Evolutionary conservation across 2,888 invertebrate species (phyloP), one percentile per base, ranked within the genome.

Genomic region (Autographa pulchrina): DNA sequence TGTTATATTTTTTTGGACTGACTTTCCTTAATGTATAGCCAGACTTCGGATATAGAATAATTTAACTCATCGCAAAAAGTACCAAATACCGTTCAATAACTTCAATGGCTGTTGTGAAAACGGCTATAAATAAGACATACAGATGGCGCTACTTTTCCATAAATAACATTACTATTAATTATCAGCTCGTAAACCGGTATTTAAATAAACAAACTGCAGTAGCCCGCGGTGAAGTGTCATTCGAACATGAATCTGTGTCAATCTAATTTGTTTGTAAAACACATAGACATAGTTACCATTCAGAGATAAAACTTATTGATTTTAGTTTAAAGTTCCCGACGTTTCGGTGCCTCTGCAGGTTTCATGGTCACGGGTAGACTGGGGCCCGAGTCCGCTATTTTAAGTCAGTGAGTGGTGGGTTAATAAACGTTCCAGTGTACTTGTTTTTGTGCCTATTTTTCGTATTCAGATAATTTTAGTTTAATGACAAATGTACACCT

Each of bases 191-290:
- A n/a, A 48, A 48, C 48, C 48, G 48, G 48, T 48, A 48, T 48
- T 48, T n/a, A 48, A 48, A 48, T 48, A 48, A 48, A 48, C 48
- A 48, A 0, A 48, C 48, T 48, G 48, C 43, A 43, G 48, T 48
- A 48, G 48, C n/a, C n/a, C 48, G 48, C n/a, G n/a, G 48, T 48
- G 48, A n/a, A n/a, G 48, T 48, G 48, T 48, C 48, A 48, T n/a
- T 48, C 6, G 48, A 48, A 48, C 48, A 48, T 8, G 4, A n/a
- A 48, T 48, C n/a, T 48, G 48, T 48, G 48, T 48, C 48, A 48
- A n/a, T 48, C 48, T n/a, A 48, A 43, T 16, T 43, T 43, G 43
- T 43, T 43, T 43, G 14, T 43, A 0, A 16, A 48, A n/a, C 6
- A n/a, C n/a, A n/a, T n/a, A n/a, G n/a, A 48, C n/a, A 8, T n/a